Evolutionary conservation across 2,888 invertebrate genomes (phyloP), one percentile per base, ranked within the genome.

Genomic region (Andrena dorsata): DNA sequence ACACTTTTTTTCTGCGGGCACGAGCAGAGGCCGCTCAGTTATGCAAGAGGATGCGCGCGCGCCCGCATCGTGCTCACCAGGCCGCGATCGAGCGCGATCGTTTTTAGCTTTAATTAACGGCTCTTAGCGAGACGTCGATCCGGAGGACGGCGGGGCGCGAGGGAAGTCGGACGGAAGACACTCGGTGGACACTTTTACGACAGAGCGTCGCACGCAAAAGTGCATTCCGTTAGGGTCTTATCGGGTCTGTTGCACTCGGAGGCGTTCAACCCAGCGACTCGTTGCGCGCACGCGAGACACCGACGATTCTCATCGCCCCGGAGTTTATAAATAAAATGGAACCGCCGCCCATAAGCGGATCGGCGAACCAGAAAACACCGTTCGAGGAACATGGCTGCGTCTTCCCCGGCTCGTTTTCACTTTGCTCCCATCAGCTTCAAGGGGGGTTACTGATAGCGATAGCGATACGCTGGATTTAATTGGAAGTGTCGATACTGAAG

Each of bases 231-330:
- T 92, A 92, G 88, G 87, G 87, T 80, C 90, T 92, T 92, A 92
- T 90, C 90, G 89, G 91, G 91, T 92, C 93, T 91, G 90, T 77
- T 92, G 92, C 92, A 90, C 92, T 91, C 87, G 76, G 84, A 92
- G 92, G 92, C 92, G 91, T 93, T 92, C 92, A 93, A 92, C 92
- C 90, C 91, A 90, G 89, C 88, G 89, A 91, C 88, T 89, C 79
- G 83, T 83, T 85, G 82, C 65, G 51, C 82, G 88, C 90, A 91
- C 89, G 90, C 87, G 83, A 81, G 69, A 61, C 80, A 61, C 66
- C 51, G 78, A 60, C 58, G 58, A 58, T 41, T 70, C 53, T 60
- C 58, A 20, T 35, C 76, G 72, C 56, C 56, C 69, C 76, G 28
- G 79, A 77, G 88, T 85, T 89, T 87, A 87, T 87, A 86, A 88